Percentiles rank a stretch among this genome's conserved stretches.
phyloP scores from a whole-genome alignment of 1,140 invertebrate species.

The Neotoxoptera formosana region DNA sequence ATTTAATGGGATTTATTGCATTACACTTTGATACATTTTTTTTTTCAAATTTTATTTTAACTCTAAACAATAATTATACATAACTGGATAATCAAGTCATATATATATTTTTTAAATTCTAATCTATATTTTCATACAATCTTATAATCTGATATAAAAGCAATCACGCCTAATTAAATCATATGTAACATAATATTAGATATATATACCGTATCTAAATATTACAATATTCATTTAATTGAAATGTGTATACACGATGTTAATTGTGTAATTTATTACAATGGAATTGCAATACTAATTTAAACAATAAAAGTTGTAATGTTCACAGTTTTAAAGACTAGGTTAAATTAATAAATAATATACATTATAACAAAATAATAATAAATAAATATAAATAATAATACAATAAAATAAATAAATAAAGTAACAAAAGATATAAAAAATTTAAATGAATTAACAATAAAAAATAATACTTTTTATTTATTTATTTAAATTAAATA shows the following conservation, averaged over 20 bases:
- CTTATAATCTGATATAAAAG: constrained; percentile 50
- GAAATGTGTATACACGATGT: constrained; percentile 29
- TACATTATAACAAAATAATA: constrained; percentile 36
- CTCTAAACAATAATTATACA: constrained; percentile 56
- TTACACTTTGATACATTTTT: constrained; percentile 47
- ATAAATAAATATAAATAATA: constrained; percentile 31
- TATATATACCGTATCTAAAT: constrained; percentile 1
- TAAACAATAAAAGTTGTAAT: constrained; percentile 40
- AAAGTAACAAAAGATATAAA: constrained; percentile 58
- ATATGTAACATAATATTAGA: constrained; percentile 34
- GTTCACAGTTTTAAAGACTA: constrained; percentile 31
- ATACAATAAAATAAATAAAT: constrained; percentile 51
- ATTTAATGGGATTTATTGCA: constrained; percentile 56
- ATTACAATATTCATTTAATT: constrained; percentile 31
- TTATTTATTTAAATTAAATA: constrained; percentile 48
- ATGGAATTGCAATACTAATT: constrained; percentile 30
- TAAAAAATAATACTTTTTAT: constrained; percentile 53
- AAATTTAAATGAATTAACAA: constrained; percentile 55
- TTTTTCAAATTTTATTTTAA: constrained; percentile 38
- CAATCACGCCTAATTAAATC: constrained; percentile 40
- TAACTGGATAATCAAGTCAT: constrained; percentile 47
- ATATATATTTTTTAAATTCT: constrained; percentile 27
- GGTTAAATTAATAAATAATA: constrained; percentile 47
- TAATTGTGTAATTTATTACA: constrained; percentile 34
- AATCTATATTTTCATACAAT: constrained; percentile 56